These are phyloP conservation scores for Drosophila melanogaster DNA, from an alignment of 1,140 invertebrate species.

Conservation along the genomic window Release_6_plus_ISO1_MT NC_004354.4:15148001-15148500, in stretches of 20 bases:
- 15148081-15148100: conserved; percentile 95
- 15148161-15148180: conserved; percentile 95
- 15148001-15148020: no score
- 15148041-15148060: neutral
- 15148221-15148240: conserved; percentile 93
- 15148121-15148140: conserved; percentile 98
- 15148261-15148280: conserved; percentile 97
- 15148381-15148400: no score
- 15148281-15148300: conserved; percentile 87
- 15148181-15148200: conserved; percentile 92
- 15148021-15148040: no score
- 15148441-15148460: neutral
- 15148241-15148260: conserved; percentile 97
- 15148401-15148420: no score
- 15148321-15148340: no score
- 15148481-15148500: neutral
- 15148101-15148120: conserved; percentile 98
- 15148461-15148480: no score
- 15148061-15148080: conserved; percentile 94
- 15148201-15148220: conserved; percentile 95
- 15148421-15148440: neutral
- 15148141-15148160: conserved; percentile 91
- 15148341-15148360: no score
- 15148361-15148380: no score
- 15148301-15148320: no score